Evolutionary conservation across 2,797 vertebrate genomes (phyloP).

Genomic region (Rhynchonycteris naso): DNA sequence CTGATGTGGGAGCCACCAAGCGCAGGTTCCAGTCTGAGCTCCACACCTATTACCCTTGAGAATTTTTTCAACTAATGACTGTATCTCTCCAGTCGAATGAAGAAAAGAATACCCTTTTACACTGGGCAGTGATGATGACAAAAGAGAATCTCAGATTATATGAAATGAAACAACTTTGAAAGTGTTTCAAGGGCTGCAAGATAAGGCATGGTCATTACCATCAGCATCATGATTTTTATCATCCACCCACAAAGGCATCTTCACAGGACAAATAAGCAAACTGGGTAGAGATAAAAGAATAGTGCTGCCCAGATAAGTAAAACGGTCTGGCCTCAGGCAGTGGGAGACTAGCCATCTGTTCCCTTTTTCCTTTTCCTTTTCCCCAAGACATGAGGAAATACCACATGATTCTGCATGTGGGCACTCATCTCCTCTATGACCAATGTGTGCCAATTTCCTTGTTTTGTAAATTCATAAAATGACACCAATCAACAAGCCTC

Average conservation of each 20-base stretch:
- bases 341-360: constrained; percentile 19
- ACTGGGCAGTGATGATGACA: not conserved
- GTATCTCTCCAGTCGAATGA: constrained; percentile 1
- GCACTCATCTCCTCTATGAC: constrained; percentile 26
- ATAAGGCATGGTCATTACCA: constrained; percentile 15
- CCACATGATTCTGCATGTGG: not conserved
- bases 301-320: constrained; percentile 25
- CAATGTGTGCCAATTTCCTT: constrained; percentile 19
- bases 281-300: constrained; percentile 33
- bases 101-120: constrained; percentile 30
- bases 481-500: constrained; percentile 26
- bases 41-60: not conserved
- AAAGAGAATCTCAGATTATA: constrained; percentile 16
- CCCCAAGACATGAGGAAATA: constrained; percentile 47
- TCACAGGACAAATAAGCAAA: constrained; percentile 46
- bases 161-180: constrained; percentile 28
- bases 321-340: constrained; percentile 44
- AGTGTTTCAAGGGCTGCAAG: constrained; percentile 40
- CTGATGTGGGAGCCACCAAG: not conserved
- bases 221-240: not conserved
- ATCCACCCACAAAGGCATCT: not conserved
- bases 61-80: not conserved
- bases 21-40: not conserved
- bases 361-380: constrained; percentile 54
- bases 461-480: constrained; percentile 56